Evolutionary conservation across 2,797 vertebrate genomes (phyloP).

Genomic region (Novumbra hubbsi): DNA sequence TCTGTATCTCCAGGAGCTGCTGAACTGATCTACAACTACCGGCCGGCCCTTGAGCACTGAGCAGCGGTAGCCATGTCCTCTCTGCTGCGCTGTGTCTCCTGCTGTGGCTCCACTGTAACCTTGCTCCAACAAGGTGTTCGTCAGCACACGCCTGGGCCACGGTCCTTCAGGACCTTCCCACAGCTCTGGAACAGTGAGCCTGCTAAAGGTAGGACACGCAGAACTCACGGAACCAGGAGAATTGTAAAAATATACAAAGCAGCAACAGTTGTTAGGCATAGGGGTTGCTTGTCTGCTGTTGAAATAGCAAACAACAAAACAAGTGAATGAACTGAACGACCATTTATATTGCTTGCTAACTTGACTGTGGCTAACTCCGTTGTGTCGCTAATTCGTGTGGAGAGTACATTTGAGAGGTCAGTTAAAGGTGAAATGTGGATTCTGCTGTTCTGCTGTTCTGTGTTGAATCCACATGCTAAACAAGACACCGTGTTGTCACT

Average conservation of each 20-base stretch:
- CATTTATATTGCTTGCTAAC: neutral
- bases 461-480: slow-evolving; percentile 1
- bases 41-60: slow-evolving; percentile 26
- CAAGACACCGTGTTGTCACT: slow-evolving; percentile 9
- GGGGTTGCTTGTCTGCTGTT: slow-evolving; percentile 17
- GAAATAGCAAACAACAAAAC: slow-evolving; percentile 38
- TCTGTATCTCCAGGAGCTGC: slow-evolving; percentile 51
- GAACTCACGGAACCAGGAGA: slow-evolving; percentile 4
- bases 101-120: slow-evolving; percentile 52
- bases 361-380: neutral
- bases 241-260: slow-evolving; percentile 42
- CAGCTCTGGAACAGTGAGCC: slow-evolving; percentile 72
- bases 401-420: slow-evolving; percentile 66
- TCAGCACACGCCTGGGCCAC: slow-evolving; percentile 57
- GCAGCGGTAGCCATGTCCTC: slow-evolving; percentile 66
- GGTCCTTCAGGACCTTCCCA: slow-evolving; percentile 73
- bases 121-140: slow-evolving; percentile 56
- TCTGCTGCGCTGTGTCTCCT: slow-evolving; percentile 69
- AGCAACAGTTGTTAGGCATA: slow-evolving; percentile 27
- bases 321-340: slow-evolving; percentile 12
- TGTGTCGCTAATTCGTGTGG: slow-evolving; percentile 13
- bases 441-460: slow-evolving; percentile 6
- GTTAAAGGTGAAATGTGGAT: slow-evolving; percentile 69
- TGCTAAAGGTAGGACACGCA: slow-evolving; percentile 67
- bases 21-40: slow-evolving; percentile 33